Percentiles rank a stretch among this genome's conserved stretches.
These are phyloP conservation scores for Aythya baeri DNA, from an alignment of 2,113 vertebrate species.

Conservation along the genomic window DNA sequence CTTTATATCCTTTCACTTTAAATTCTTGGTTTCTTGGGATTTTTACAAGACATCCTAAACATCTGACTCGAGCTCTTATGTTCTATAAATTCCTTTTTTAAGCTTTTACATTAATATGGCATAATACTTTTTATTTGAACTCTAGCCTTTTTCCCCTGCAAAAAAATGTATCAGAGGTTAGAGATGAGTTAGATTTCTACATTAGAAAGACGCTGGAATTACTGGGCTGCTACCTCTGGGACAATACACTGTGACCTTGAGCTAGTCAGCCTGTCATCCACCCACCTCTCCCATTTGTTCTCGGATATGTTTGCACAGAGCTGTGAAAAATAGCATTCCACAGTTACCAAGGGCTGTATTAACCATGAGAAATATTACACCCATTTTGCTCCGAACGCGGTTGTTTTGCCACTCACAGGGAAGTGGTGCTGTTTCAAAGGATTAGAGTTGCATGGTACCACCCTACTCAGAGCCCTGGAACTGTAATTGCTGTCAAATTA, in stretches of 20 bases:
- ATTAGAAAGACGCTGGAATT: neutral
- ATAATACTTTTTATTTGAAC: neutral
- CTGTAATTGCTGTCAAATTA: conserved; percentile 33
- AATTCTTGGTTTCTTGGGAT: neutral
- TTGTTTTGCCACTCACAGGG: neutral
- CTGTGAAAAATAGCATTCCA: neutral
- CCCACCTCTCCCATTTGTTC: neutral
- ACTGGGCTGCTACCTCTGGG: neutral
- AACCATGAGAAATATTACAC: neutral
- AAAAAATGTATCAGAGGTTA: neutral
- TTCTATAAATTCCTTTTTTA: neutral
- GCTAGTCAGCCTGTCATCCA: neutral
- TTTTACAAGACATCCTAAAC: neutral
- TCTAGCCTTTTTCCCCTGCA: neutral
- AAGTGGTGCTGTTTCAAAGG: neutral
- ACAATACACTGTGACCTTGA: neutral
- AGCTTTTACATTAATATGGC: neutral
- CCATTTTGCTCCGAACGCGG: neutral
- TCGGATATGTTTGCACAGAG: neutral
- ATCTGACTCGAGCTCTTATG: neutral
- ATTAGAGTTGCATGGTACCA: neutral
- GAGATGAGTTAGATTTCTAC: neutral
- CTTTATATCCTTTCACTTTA: neutral
- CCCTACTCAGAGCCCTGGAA: neutral
- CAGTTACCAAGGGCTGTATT: neutral